A percentile compares a stretch with the other conserved stretches of the same genome.
phyloP scores from a whole-genome alignment of 2,113 vertebrate species.

The Vombatus ursinus region DNA sequence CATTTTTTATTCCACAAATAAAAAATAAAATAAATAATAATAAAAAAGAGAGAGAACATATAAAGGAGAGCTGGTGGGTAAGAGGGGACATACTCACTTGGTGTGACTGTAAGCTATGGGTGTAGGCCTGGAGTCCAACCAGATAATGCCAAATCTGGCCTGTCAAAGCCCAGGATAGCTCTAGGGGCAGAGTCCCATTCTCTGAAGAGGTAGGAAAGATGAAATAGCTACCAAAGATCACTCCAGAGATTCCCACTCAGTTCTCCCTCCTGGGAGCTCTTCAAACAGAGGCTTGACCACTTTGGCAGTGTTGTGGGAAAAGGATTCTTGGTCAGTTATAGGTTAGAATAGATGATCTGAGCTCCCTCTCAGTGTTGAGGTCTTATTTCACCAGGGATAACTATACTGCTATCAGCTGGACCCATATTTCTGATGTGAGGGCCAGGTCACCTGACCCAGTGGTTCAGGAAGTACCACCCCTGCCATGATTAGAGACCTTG shows the following conservation, averaged over 20 bases:
- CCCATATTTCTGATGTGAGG: neutral
- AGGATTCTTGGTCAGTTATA: neutral
- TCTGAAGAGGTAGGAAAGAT: neutral
- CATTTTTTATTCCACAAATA: no score
- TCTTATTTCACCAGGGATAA: neutral
- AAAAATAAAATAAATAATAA: no score
- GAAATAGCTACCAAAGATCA: neutral
- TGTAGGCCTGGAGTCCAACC: neutral
- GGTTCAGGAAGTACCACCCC: neutral
- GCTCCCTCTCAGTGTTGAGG: neutral
- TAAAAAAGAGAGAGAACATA: no score
- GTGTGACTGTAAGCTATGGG: no score
- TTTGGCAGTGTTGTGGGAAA: neutral
- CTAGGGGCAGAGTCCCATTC: neutral
- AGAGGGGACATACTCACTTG: no score
- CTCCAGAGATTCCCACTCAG: no score
- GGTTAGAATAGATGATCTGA: neutral
- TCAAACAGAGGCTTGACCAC: neutral
- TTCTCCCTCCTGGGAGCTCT: no score
- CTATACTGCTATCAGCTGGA: neutral
- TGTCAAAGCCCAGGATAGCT: neutral
- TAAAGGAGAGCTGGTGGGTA: no score
- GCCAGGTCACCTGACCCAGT: neutral
- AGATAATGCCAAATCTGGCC: neutral
- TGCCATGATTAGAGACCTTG: neutral